Evolutionary conservation across 2,888 invertebrate genomes (phyloP).

Genomic region (Baronia brevicornis): DNA sequence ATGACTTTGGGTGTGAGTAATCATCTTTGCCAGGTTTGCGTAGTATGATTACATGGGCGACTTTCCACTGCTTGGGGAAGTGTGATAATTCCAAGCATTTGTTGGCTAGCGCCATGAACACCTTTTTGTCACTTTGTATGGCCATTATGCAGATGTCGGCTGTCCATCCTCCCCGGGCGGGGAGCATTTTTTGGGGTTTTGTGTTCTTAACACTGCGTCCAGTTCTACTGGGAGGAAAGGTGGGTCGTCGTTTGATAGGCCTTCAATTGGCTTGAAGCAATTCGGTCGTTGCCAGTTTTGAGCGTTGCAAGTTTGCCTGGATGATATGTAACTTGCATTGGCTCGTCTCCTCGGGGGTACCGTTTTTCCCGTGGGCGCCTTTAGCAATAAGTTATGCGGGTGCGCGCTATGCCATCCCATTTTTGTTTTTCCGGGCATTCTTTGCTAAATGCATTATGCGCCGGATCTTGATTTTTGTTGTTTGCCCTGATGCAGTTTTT

Average conservation of each 20-base stretch:
- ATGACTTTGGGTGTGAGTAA: conserved; percentile 20
- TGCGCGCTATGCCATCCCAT: conserved; percentile 15
- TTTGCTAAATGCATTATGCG: conserved; percentile 11
- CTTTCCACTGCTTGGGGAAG: conserved; percentile 21
- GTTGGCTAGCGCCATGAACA: conserved; percentile 18
- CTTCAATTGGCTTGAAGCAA: conserved; percentile 9
- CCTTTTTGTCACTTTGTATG: conserved; percentile 6
- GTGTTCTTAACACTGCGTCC: conserved; percentile 1
- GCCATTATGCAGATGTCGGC: conserved; percentile 21
- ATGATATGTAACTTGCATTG: conserved; percentile 11
- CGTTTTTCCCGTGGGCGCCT: background rate
- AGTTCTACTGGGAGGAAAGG: conserved; percentile 12
- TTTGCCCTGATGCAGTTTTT: too few relatives aligned
- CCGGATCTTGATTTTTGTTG: too few relatives aligned
- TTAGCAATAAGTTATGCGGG: conserved; percentile 7
- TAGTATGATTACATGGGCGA: conserved; percentile 17
- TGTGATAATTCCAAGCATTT: conserved; percentile 17
- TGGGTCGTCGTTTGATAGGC: conserved; percentile 10
- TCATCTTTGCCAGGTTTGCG: conserved; percentile 20
- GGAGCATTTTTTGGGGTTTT: conserved; percentile 20
- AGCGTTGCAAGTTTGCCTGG: conserved; percentile 23
- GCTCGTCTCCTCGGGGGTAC: background rate
- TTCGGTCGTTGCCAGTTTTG: conserved; percentile 21
- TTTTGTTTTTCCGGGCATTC: conserved; percentile 11
- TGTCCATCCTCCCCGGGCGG: conserved; percentile 22